Base-by-base conservation (phyloP, 1,140 invertebrate species). In the Dinothrombium tinctorium region DNA sequence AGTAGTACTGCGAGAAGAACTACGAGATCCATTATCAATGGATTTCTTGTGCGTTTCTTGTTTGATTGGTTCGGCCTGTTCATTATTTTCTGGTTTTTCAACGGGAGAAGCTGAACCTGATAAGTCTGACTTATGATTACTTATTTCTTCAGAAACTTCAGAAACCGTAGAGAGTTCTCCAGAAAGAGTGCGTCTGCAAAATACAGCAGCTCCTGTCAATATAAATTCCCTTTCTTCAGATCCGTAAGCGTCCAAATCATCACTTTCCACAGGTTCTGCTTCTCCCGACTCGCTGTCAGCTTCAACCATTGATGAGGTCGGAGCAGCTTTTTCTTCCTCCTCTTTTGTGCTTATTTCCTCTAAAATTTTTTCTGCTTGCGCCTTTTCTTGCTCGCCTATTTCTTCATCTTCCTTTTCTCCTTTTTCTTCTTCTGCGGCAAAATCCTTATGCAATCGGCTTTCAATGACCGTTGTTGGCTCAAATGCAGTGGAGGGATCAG, bases 121-220 rank as follows among this genome's bases (percentile, higher is more conserved):
- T n/a, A n/a, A n/a, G 11, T 41, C 39, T 32, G 11, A 46, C 41
- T 25, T 28, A 14, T 40, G 37, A 12, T 40, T 23, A 24, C 43
- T 48, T 24, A 46, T 52, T 41, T 52, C 51, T 43, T 52, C 50
- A 8, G 48, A 50, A 3, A 52, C 50, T 41, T 51, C 49, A 23
- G 50, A 52, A n/a, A 51, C 49, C 0, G 50, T 52, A 2, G 50
- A 50, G 1, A 51, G 36, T 37, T 52, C 50, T 2, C 44, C 48
- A 2, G 37, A 45, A n/a, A 36, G 25, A 21, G 23, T 23, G 17
- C 28, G 20, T 33, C 25, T 26, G 19, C 29, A 42, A 22, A 42
- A 24, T 9, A 25, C 3, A 8, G 11, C 38, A 21, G 21, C 6
- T 19, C 12, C 35, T 6, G 29, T 8, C 7, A 37, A 17, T 8